Conservation (phyloP, 2,797 vertebrate genomes). For the Acanthiza pusilla region DNA sequence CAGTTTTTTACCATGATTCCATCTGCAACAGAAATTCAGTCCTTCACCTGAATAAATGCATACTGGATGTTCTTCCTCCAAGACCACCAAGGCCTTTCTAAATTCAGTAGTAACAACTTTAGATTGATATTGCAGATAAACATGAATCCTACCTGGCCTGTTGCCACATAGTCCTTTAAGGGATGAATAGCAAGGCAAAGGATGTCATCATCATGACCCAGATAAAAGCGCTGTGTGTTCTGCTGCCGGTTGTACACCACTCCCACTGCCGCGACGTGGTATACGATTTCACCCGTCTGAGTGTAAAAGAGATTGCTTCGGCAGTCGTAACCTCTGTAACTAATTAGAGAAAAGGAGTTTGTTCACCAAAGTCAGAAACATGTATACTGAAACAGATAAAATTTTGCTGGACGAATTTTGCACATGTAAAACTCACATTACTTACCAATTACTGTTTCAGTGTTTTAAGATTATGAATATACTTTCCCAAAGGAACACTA, state of each 20-base stretch:
- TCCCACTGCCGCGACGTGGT: conserved; percentile 95
- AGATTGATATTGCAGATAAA: neutral
- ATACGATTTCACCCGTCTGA: conserved; percentile 96
- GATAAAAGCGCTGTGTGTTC: conserved; percentile 95
- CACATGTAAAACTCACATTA: neutral
- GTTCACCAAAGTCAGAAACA: neutral
- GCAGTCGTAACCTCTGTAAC: conserved; percentile 87
- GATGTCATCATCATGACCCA: conserved; percentile 96
- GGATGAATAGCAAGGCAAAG: conserved; percentile 96
- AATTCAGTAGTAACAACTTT: neutral
- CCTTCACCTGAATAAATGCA: neutral
- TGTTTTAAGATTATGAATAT: neutral
- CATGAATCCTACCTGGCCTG: conserved; percentile 86
- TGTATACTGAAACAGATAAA: neutral
- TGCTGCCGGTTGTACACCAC: conserved; percentile 96
- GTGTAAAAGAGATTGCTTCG: conserved; percentile 94
- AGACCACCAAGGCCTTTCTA: neutral
- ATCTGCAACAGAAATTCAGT: neutral
- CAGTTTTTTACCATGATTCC: neutral
- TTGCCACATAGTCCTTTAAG: conserved; percentile 95
- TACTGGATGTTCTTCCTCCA: neutral
- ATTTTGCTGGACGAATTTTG: neutral
- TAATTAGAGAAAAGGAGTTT: conserved; percentile 45
- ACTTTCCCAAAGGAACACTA: neutral
- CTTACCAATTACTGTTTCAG: neutral